Evolutionary conservation across 2,113 vertebrate species (phyloP), one percentile per base, ranked within the genome.

Genomic region (Turnix velox): DNA sequence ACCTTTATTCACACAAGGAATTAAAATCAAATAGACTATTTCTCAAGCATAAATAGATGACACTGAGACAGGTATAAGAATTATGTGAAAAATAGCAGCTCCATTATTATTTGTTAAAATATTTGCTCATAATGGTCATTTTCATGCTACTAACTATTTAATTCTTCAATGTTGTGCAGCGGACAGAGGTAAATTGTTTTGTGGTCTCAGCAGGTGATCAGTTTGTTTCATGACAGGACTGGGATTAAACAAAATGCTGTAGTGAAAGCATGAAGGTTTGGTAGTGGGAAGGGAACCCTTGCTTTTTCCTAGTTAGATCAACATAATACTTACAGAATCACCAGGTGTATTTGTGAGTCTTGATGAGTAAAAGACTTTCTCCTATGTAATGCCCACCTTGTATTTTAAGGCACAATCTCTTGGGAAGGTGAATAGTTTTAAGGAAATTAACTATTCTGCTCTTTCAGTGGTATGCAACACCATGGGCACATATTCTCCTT

Each of bases 71-170:
- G 42, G 66, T 43, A 14, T 65, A 57, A 77, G 55, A 90, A 84
- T 81, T 84, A 42, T 67, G 40, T 80, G 83, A 90, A 90, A 96
- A 92, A 90, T 52, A 81, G 40, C 51, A 92, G 25, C 48, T 80
- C n/a, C 18, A 55, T 84, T 33, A 11, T 55, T 93, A 72, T 61
- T 81, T 93, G 43, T 86, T 91, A 35, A 84, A 86, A 68, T 52
- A 40, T 28, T 92, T 87, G 65, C 68, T 92, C 46, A 27, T 92
- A 65, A 88, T 55, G 24, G 13, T 85, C 73, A 51, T 91, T 69
- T 74, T 40, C 22, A 40, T 30, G 58, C 37, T 72, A 5, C 33
- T 87, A 46, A 18, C 31, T 91, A 0, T 76, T 92, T 35, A 28
- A 14, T 1, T 42, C 31, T 73, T 85, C 31, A 31, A 48, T 54